phyloP scores from a whole-genome alignment of 2,113 vertebrate species.

The Poecile atricapillus region DNA sequence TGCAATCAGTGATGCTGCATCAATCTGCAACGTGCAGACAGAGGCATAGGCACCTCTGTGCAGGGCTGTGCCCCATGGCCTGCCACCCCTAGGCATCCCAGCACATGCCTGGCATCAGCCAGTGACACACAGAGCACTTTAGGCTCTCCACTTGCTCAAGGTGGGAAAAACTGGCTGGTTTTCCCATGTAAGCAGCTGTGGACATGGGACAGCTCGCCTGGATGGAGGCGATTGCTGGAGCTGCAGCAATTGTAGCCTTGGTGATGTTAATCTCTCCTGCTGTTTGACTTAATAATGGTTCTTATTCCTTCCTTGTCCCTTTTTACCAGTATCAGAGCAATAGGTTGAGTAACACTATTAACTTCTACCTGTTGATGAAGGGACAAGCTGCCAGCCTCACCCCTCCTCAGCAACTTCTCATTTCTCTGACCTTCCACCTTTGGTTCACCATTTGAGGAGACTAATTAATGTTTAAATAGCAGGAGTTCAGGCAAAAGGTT shows the following conservation, averaged over 20 bases:
- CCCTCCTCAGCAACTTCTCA: neutral
- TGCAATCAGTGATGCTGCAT: slow-evolving; percentile 84
- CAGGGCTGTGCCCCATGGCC: rapidly evolving
- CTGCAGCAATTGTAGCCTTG: rapidly evolving
- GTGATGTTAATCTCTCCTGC: neutral
- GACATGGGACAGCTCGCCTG: rapidly evolving
- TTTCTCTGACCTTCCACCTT: slow-evolving; percentile 39
- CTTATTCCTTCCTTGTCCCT: neutral
- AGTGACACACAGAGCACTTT: rapidly evolving
- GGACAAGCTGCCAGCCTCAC: neutral
- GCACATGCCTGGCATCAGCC: neutral
- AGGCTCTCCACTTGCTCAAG: neutral
- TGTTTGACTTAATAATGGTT: neutral
- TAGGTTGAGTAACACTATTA: neutral
- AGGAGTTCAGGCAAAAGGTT: neutral
- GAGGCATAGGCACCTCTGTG: neutral
- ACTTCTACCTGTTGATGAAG: neutral
- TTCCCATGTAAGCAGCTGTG: neutral
- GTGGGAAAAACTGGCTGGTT: neutral
- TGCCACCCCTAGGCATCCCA: neutral
- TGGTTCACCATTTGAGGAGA: neutral
- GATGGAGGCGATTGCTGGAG: neutral
- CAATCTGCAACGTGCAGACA: slow-evolving; percentile 76
- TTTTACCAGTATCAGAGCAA: neutral
- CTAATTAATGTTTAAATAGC: slow-evolving; percentile 47